A percentile compares a stretch with the other conserved stretches of the same genome.
phyloP scores from a whole-genome alignment of 2,888 invertebrate species.

The Mamestra brassicae region DNA sequence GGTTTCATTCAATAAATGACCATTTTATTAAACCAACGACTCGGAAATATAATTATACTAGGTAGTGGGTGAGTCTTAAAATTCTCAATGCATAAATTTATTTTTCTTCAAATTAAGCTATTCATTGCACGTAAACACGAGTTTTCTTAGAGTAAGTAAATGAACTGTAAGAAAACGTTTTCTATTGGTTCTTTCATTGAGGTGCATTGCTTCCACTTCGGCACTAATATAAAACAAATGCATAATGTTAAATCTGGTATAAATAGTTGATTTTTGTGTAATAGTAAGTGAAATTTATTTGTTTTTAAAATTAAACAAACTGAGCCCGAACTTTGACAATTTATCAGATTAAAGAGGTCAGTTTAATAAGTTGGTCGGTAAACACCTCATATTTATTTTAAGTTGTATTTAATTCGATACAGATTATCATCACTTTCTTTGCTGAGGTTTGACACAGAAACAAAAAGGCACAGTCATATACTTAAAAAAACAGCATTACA shows the following conservation, averaged over 20 bases:
- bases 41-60: too few species aligned
- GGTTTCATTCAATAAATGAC: neutral
- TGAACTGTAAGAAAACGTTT: neutral
- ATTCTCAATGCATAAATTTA: neutral
- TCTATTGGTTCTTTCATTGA: neutral
- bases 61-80: neutral
- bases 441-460: slow-evolving; percentile 42
- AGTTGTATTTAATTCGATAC: slow-evolving; percentile 37
- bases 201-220: neutral
- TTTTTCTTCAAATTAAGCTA: neutral
- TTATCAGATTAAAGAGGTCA: neutral
- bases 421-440: slow-evolving; percentile 67
- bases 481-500: slow-evolving; percentile 15
- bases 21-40: neutral
- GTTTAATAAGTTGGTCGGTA: neutral
- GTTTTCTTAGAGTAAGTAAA: too few species aligned
- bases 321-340: too few species aligned
- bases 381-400: neutral
- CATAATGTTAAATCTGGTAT: neutral
- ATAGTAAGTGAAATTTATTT: too few species aligned
- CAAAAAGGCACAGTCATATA: slow-evolving; percentile 3
- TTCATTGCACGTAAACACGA: neutral
- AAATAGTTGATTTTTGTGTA: too few species aligned
- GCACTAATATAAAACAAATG: neutral
- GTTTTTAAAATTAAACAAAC: neutral